Evolutionary conservation across 2,888 invertebrate species (phyloP), one percentile per base, ranked within the genome.

Genomic region (Nomada hirtipes): DNA sequence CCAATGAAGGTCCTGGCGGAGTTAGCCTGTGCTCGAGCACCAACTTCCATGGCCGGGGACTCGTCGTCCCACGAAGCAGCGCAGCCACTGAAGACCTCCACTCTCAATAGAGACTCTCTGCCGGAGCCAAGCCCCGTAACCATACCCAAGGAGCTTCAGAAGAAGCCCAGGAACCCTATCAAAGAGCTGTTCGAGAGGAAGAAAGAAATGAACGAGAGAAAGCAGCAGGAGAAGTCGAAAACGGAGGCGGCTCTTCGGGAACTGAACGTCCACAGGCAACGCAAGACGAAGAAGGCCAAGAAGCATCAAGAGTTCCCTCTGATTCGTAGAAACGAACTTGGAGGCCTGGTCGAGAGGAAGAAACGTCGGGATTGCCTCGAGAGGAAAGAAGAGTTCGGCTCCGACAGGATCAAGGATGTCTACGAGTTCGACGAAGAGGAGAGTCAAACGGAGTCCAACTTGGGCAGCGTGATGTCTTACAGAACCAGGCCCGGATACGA

Each of bases 361-460:
- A 93, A 92, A 63, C 91, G 93, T 18, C 90, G 91, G 0, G 91
- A 90, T 0, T 88, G 79, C 11, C 76, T 85, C 2, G 90, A 91
- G 0, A 89, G 90, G 9, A 91, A 91, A 63, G 84, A 86, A 15
- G 86, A 84, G 2, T 44, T 81, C 2, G 50, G 52, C 0, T 74
- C 75, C n/a, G 86, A 87, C 3, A 90, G 87, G 50, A 89, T 92
- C 7, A 93, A 93, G 57, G 93, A 94, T 15, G 83, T 93, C 4
- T 94, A 94, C 60, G 93, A 94, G n/a, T 94, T 94, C 67, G 93
- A 94, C 57, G 93, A 94, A 4, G 93, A 94, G 13, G 93, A 93
- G 57, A 93, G 92, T 71, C 91, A 90, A 26, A 79, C 81, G 18
- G 92, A 90, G 9, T 80, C 89, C 0, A 83, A 74, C 1, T 74